A percentile compares a stretch with the other conserved stretches of the same genome.
Conservation (phyloP, 2,888 invertebrate genomes). For the Neuroscelio doddi region DNA sequence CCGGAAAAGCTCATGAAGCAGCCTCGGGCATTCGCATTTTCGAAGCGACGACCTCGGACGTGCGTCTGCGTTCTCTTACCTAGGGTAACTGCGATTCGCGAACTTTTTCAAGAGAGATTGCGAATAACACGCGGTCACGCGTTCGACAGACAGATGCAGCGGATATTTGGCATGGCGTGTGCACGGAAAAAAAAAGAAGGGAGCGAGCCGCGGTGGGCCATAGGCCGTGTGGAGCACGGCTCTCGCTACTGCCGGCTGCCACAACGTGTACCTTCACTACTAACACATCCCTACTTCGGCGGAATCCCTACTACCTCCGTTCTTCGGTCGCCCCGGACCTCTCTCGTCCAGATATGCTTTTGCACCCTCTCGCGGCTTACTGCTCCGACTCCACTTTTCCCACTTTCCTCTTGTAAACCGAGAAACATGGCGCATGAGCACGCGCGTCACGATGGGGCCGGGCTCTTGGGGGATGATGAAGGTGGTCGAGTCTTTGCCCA, state of each 20-base stretch:
- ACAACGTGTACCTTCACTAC: constrained; percentile 69
- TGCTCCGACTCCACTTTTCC: constrained; percentile 14
- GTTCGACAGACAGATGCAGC: constrained; percentile 1
- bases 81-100: constrained; percentile 14
- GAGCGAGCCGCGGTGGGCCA: constrained; percentile 48
- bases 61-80: constrained; percentile 7
- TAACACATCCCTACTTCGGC: constrained; percentile 52
- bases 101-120: constrained; percentile 4
- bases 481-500: constrained; percentile 22
- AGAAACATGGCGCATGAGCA: constrained; percentile 42
- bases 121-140: constrained; percentile 6
- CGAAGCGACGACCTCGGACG: constrained; percentile 7
- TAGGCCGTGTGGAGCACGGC: constrained; percentile 67
- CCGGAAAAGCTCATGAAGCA: constrained; percentile 8
- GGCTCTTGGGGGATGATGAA: constrained; percentile 27
- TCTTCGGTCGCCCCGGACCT: constrained; percentile 26
- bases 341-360: constrained; percentile 14
- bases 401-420: constrained; percentile 2
- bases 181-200: constrained; percentile 17
- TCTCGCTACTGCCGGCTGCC: constrained; percentile 68
- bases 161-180: constrained; percentile 31
- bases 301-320: constrained; percentile 19
- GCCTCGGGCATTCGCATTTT: constrained; percentile 5
- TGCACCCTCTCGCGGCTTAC: constrained; percentile 10
- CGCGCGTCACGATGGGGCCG: constrained; percentile 42